phyloP scores from a whole-genome alignment of 2,797 vertebrate species.

The Acomys russatus region DNA sequence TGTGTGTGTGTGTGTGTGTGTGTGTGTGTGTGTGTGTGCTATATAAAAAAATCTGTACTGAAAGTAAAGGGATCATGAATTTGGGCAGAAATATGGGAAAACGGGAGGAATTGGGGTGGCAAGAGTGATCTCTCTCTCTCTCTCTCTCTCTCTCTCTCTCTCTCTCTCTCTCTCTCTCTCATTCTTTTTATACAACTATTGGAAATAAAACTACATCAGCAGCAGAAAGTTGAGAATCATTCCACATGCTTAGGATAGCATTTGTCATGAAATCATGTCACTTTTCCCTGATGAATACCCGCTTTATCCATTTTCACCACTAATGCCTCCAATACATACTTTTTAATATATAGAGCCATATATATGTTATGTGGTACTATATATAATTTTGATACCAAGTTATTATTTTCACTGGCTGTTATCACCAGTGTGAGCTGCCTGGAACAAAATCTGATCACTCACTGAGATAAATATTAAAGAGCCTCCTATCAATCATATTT shows the following conservation, averaged over 20 bases:
- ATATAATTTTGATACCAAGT: not conserved
- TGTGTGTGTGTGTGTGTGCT: not conserved
- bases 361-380: not conserved
- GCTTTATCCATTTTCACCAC: not conserved
- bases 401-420: not conserved
- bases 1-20: not conserved
- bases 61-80: not conserved
- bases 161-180: not conserved
- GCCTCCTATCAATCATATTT: slow-evolving; percentile 19
- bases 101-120: not conserved
- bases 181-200: not conserved
- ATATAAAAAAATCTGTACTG: not conserved
- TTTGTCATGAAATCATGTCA: slow-evolving; percentile 39
- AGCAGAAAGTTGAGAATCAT: slow-evolving; percentile 47
- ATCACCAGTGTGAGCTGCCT: not conserved
- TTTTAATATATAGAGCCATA: slow-evolving; percentile 36
- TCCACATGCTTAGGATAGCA: not conserved
- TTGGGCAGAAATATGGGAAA: not conserved
- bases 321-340: not conserved
- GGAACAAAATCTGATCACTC: slow-evolving; percentile 61
- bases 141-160: not conserved
- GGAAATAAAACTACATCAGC: not conserved
- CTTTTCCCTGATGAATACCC: slow-evolving; percentile 25
- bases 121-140: not conserved
- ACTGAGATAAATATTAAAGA: slow-evolving; percentile 40